Base-by-base conservation (phyloP, 2,888 invertebrate genomes). In the Patella depressa region DNA sequence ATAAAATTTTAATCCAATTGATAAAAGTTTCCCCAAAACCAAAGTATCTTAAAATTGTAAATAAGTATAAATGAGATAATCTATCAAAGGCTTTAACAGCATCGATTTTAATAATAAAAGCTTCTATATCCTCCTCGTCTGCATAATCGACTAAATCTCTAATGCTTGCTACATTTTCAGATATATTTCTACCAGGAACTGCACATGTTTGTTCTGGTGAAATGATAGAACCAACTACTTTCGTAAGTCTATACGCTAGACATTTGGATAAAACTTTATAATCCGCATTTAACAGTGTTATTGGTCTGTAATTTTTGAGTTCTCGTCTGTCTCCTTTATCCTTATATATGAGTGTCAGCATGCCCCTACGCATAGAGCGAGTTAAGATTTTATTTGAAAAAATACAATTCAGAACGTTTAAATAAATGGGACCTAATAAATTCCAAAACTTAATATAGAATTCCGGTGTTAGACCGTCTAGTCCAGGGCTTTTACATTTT, bases 21-120 rank as follows among this genome's bases (percentile, higher is more conserved):
- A 74, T 74, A 29, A 74, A 74, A 2, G 15, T 34, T 24, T 54
- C 24, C n/a, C 74, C 74, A 57, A 74, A 74, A 24, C 59, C 59
- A 19, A 74, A 59, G n/a, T 54, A 59, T 59, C 19, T 57, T 29
- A 74, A 59, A 29, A 74, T 45, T 29, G 19, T 71, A 76, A 80
- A 81, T 54, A 85, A 34, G 77, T 78, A 85, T 15, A 78, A 74
- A 72, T 82, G 80, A 53, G 76, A 79, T 14, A 84, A 83, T 59
- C 84, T 72, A 73, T 85, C 83, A 55, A 85, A 85, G 2, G 83
- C 84, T 70, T 85, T 86, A 71, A 83, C 83, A 74, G 84, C 84
- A 71, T 86, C 85, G 53, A 84, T 55, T 76, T 69, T 70, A 65
- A 84, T 80, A 73, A 85, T 81, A 73, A 75, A 77, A 53, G 79